Evolutionary conservation across 1,140 invertebrate species (phyloP), one percentile per base, ranked within the genome.

Genomic region (Scaptomyza montana): DNA sequence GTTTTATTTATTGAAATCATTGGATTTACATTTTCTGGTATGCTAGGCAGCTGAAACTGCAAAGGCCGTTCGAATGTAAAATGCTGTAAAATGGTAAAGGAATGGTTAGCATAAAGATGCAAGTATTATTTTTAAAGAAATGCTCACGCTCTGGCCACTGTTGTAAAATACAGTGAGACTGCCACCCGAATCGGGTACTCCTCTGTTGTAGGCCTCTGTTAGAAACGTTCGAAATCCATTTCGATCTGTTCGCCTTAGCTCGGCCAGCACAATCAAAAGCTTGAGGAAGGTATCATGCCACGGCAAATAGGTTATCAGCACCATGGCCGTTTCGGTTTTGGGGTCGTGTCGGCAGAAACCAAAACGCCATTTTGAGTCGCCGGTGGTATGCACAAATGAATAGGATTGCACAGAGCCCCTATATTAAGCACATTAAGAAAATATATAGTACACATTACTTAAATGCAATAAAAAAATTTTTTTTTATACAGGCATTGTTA

Each of bases 231-330:
- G 93, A 62, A 92, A 92, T 2, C 90, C 87, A 60, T 75, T 64
- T 33, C 67, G 66, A 75, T 92, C 92, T 4, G 62, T 81, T 4
- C 81, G 71, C 51, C 75, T 71, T 28, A 92, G 59, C 39, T 90
- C 87, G 9, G 74, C 77, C 19, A 92, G 57, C 33, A 89, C 70
- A 54, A 68, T 68, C 68, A 94, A 93, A 92, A 94, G 95, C 95
- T 97, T 97, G 91, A 98, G 98, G 93, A 99, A 99, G 78, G 96
- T 95, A 93, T 98, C 97, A 92, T 98, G 98, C 98, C 98, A 99
- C 73, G 98, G 98, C 77, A 99, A 93, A 92, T 95, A 96, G 84
- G 97, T 98, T 65, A 97, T 93, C 51, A 98, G 90, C 46, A 97
- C 95, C 78, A 97, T 92, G 61, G 96, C 95, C 45, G 95, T 95